These are phyloP conservation scores for Aramus guarauna DNA, from an alignment of 2,113 vertebrate species.

Conservation along the genomic window DNA sequence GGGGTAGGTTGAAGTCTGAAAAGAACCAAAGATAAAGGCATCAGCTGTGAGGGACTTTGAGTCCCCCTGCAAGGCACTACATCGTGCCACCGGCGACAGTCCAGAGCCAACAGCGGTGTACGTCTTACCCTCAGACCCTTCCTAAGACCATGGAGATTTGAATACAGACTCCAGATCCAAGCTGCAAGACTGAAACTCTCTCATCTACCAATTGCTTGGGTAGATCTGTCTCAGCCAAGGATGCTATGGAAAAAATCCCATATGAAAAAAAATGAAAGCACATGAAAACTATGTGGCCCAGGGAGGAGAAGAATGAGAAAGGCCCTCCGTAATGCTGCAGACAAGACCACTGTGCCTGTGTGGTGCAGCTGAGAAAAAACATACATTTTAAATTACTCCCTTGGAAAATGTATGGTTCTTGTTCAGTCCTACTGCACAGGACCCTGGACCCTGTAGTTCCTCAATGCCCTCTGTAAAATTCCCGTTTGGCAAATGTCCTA, in stretches of 20 bases:
- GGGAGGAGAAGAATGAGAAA: background rate
- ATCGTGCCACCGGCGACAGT: accelerated
- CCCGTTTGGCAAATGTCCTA: background rate
- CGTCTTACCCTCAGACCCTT: background rate
- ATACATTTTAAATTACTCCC: background rate
- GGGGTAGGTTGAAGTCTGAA: background rate
- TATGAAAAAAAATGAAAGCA: background rate
- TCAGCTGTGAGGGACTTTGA: background rate
- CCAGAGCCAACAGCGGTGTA: background rate
- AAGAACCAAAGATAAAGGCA: background rate
- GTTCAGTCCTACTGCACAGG: background rate
- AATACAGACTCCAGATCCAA: background rate
- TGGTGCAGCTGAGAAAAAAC: background rate
- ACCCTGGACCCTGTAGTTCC: background rate
- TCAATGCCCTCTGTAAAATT: background rate
- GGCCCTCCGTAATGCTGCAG: background rate
- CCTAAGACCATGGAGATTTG: background rate
- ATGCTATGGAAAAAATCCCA: background rate
- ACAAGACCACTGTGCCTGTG: background rate
- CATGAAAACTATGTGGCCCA: background rate
- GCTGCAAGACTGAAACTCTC: background rate
- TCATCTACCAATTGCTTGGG: too few relatives aligned
- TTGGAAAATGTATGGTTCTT: background rate
- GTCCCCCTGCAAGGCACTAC: background rate
- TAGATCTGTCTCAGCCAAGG: background rate